Evolutionary conservation across 2,888 invertebrate genomes (phyloP).

Genomic region (Drosophila villosipedis): DNA sequence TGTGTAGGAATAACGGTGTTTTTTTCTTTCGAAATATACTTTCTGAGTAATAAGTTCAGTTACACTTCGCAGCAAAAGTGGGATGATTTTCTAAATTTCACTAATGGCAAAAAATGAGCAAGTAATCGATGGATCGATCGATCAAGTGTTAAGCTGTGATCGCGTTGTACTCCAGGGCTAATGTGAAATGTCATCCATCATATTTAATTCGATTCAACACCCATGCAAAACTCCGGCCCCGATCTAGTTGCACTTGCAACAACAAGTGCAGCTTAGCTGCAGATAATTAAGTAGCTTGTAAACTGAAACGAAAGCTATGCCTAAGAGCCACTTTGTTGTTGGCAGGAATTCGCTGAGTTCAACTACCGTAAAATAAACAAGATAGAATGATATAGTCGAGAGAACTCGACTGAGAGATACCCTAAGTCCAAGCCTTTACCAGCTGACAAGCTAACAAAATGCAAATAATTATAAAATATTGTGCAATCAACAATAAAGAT

Average conservation of each 20-base stretch:
- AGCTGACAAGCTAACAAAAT: not conserved
- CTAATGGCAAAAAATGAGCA: not conserved
- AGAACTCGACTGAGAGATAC: not conserved
- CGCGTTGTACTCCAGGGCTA: not conserved
- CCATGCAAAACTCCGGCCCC: not conserved
- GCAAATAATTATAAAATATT: not conserved
- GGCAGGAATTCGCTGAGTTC: not conserved
- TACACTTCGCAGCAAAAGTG: not conserved
- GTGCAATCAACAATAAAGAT: not conserved
- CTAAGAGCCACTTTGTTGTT: not conserved
- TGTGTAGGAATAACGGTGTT: not conserved
- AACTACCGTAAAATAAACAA: not conserved
- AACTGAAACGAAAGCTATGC: not conserved
- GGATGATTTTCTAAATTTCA: not conserved
- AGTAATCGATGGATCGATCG: not conserved
- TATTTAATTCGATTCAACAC: slow-evolving; percentile 3
- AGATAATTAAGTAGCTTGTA: not conserved
- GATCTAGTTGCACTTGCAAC: not conserved
- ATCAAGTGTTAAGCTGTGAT: not conserved
- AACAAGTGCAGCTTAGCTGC: not conserved
- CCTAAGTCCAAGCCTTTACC: not conserved
- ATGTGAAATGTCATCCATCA: slow-evolving; percentile 12
- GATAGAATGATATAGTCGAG: not conserved
- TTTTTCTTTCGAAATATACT: not conserved
- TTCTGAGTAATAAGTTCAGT: not conserved